These are phyloP conservation scores for Chymomyza fuscimana DNA, from an alignment of 2,888 invertebrate genomes.

Conservation along the genomic window DNA sequence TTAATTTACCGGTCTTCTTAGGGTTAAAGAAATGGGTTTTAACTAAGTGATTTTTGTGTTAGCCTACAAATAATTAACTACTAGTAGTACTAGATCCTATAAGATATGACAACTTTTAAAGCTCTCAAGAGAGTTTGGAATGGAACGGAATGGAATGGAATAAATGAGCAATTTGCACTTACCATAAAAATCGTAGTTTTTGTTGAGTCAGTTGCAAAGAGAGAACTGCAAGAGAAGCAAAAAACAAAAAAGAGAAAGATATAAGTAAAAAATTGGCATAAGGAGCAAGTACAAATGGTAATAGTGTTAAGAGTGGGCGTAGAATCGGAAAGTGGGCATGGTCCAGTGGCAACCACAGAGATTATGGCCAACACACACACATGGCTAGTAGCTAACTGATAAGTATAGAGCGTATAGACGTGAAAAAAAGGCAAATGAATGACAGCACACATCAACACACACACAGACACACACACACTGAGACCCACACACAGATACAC, in stretches of 20 bases:
- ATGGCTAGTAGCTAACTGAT: too few species aligned
- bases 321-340: not conserved
- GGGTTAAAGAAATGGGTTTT: too few species aligned
- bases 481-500: conserved; percentile 5
- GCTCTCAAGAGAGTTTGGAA: too few species aligned
- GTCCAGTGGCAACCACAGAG: not conserved
- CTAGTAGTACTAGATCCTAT: too few species aligned
- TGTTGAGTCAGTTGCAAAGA: not conserved
- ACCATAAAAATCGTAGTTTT: not conserved
- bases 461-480: conserved; percentile 9
- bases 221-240: not conserved
- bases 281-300: not conserved
- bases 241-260: not conserved
- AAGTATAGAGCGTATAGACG: not conserved
- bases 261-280: not conserved
- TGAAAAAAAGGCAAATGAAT: conserved; percentile 47
- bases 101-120: too few species aligned
- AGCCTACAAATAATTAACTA: too few species aligned
- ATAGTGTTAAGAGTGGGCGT: not conserved
- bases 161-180: not conserved
- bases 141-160: not conserved
- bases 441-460: conserved; percentile 30
- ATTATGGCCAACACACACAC: not conserved
- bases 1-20: too few species aligned
- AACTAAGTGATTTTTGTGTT: too few species aligned